Evolutionary conservation across 2,797 vertebrate genomes (phyloP).

Genomic region (Rousettus madagascariensis): DNA sequence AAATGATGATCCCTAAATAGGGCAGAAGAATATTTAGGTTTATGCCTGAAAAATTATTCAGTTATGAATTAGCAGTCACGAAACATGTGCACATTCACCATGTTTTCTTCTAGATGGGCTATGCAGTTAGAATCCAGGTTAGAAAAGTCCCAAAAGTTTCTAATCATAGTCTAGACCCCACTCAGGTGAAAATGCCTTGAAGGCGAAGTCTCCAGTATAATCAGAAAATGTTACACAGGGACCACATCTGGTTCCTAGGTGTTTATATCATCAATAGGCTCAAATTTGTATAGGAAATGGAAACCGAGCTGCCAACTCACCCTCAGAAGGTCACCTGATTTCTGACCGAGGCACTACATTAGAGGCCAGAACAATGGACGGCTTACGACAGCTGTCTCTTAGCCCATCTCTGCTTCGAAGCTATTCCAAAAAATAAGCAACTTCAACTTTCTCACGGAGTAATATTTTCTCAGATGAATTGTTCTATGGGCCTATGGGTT

Average conservation of each 20-base stretch:
- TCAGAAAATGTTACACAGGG: neutral
- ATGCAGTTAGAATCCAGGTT: neutral
- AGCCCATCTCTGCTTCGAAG: neutral
- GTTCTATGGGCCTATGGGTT: neutral
- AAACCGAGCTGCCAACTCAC: neutral
- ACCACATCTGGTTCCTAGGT: neutral
- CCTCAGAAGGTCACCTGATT: neutral
- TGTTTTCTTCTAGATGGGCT: neutral
- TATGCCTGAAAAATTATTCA: neutral
- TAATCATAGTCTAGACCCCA: neutral
- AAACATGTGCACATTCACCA: neutral
- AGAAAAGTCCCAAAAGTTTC: neutral
- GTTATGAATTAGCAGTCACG: neutral
- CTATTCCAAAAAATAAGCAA: neutral
- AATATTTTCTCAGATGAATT: neutral
- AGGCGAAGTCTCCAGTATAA: neutral
- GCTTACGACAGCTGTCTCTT: neutral
- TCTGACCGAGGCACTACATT: neutral
- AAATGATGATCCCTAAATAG: neutral
- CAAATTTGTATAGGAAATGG: slow-evolving; percentile 21
- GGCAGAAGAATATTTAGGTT: neutral
- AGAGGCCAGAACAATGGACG: neutral
- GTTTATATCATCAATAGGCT: neutral
- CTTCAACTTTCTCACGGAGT: neutral
- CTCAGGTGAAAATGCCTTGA: neutral